phyloP scores from a whole-genome alignment of 2,888 invertebrate genomes.

The Cantharis rustica region DNA sequence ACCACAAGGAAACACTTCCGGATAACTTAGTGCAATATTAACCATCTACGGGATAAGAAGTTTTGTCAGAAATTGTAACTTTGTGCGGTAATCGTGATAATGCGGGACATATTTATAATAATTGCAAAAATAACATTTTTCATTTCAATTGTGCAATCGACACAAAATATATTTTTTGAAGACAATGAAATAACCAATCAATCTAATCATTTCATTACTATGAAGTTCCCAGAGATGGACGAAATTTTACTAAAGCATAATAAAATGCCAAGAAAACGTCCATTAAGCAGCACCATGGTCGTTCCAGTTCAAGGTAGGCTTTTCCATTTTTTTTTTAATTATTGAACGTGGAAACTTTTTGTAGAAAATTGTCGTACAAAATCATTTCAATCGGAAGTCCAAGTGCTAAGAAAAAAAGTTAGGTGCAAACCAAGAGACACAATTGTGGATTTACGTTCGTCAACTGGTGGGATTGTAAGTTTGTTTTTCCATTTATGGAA shows the following conservation, averaged over 20 bases:
- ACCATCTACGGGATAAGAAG: neutral
- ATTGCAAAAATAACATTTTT: neutral
- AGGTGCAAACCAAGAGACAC: slow-evolving; percentile 47
- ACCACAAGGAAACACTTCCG: slow-evolving; percentile 25
- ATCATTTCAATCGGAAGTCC: slow-evolving; percentile 23
- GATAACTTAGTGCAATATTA: neutral
- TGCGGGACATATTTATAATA: neutral
- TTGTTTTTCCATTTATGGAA: too few species aligned
- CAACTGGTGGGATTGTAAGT: slow-evolving; percentile 39
- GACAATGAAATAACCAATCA: neutral
- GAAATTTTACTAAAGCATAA: neutral
- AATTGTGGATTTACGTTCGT: slow-evolving; percentile 42
- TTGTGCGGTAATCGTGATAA: neutral
- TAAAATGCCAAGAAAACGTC: neutral
- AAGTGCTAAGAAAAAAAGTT: slow-evolving; percentile 34
- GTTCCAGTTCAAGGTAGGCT: slow-evolving; percentile 20
- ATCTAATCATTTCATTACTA: slow-evolving; percentile 3
- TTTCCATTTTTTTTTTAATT: neutral
- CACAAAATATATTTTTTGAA: neutral
- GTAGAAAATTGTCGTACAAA: slow-evolving; percentile 26
- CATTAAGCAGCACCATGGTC: slow-evolving; percentile 13
- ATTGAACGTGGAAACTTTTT: neutral
- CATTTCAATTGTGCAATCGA: neutral
- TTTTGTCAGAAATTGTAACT: neutral
- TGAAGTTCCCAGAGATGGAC: slow-evolving; percentile 13